Evolutionary conservation across 2,888 invertebrate species (phyloP).

Genomic region (Sycophila texana): DNA sequence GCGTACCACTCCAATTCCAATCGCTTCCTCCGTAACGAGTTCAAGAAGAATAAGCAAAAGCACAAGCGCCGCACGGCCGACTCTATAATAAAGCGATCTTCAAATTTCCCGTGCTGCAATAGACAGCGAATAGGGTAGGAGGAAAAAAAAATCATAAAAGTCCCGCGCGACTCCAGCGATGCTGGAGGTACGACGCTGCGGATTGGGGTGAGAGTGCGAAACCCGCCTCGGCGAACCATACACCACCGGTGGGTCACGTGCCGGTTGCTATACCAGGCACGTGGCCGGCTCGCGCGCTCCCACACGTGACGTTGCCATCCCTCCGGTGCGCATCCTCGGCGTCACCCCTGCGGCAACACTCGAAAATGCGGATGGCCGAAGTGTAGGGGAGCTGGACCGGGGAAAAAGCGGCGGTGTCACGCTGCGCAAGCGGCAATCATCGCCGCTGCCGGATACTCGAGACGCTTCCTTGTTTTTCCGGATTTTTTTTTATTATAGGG

Average conservation of each 20-base stretch:
- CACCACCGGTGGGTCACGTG: background rate
- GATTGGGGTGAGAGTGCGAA: background rate
- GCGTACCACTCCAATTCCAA: background rate
- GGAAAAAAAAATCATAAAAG: conserved; percentile 3
- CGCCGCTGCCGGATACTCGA: conserved; percentile 35
- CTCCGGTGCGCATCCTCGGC: background rate
- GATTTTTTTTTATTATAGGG: conserved; percentile 39
- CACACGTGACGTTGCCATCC: conserved; percentile 24
- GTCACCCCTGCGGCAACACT: conserved; percentile 20
- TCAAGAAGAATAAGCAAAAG: too few relatives aligned
- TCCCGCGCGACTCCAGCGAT: background rate
- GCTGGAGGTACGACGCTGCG: background rate
- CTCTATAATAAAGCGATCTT: conserved; percentile 6
- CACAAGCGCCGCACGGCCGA: background rate
- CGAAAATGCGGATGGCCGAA: background rate
- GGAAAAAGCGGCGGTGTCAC: conserved; percentile 20
- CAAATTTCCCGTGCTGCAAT: conserved; percentile 4
- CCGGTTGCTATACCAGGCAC: background rate
- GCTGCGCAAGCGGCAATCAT: conserved; percentile 33
- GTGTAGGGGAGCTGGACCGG: background rate
- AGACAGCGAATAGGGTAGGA: background rate
- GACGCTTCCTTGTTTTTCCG: conserved; percentile 37
- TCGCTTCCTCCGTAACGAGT: too few relatives aligned
- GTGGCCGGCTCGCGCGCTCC: background rate
- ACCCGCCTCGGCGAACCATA: background rate